phyloP scores from a whole-genome alignment of 2,888 invertebrate species.

The Acheta domesticus region DNA sequence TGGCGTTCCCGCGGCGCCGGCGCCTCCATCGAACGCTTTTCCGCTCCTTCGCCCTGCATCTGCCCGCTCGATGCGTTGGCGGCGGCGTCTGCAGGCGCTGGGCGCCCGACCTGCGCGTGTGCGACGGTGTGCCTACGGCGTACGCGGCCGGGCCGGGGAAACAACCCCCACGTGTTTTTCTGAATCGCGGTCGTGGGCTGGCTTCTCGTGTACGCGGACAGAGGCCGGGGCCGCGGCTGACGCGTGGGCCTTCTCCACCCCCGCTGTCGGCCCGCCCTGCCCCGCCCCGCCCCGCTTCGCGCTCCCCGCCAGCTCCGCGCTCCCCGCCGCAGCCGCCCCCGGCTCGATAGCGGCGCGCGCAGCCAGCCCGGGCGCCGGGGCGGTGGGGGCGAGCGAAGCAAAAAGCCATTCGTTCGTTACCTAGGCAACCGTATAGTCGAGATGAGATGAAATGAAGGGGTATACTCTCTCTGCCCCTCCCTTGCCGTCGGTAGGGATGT shows the following conservation, averaged over 20 bases:
- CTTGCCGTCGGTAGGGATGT: not conserved
- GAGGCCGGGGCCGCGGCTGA: too few relatives aligned
- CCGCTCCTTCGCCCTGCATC: too few relatives aligned
- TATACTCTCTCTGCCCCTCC: not conserved
- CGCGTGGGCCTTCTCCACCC: not conserved
- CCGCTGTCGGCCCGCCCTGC: conserved; percentile 23
- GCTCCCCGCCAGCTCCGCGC: not conserved
- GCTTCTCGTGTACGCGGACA: too few relatives aligned
- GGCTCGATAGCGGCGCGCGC: conserved; percentile 50
- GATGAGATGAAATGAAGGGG: conserved; percentile 18
- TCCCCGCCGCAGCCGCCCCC: conserved; percentile 43
- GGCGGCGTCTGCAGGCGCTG: too few relatives aligned
- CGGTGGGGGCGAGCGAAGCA: conserved; percentile 22
- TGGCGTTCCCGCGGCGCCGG: too few relatives aligned
- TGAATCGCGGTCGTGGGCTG: not conserved
- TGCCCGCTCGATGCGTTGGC: too few relatives aligned
- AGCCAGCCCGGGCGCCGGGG: conserved; percentile 33
- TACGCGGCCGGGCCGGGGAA: too few relatives aligned
- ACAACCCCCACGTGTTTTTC: not conserved
- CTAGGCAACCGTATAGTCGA: conserved; percentile 23
- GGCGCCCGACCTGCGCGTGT: too few relatives aligned
- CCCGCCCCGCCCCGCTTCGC: conserved; percentile 27
- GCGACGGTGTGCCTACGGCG: too few relatives aligned
- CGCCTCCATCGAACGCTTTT: too few relatives aligned
- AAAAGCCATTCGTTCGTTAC: conserved; percentile 29